Base-by-base conservation (phyloP, 2,888 invertebrate species). In the Agrochola macilenta region DNA sequence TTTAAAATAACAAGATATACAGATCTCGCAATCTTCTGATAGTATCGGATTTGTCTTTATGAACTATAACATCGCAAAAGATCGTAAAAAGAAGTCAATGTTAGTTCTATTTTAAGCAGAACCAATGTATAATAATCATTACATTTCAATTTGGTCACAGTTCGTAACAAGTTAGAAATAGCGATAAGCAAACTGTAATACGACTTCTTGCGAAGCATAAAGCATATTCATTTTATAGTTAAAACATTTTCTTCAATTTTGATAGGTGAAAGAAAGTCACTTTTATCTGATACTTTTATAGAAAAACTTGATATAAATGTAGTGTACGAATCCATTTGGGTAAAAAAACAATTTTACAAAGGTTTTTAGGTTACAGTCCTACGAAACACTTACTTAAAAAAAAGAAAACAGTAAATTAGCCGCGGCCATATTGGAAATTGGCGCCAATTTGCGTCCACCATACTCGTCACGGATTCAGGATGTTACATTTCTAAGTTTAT, bases 361-460 rank as follows among this genome's bases (percentile, higher is more conserved):
- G 11, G 2, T 7, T 49, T 30, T 49, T 43, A 46, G 2, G 30
- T 30, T 14, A 49, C 5, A 17, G 14, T 2, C 17, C 3, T n/a
- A 20, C 30, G 3, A 9, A 35, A 54, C n/a, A 43, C 17, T 43
- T 43, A 20, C 5, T 20, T 20, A 0, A 26, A 57, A 12, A 7
- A 39, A 70, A 58, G 20, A 60, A 49, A 39, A 23, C 7, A 26
- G 46, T 8, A 35, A 35, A n/a, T 11, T 17, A 74, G 30, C 5
- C 5, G 39, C 64, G 20, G 58, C 57, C 60, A 26, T 77, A 12
- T 57, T 61, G 35, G 43, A 69, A 68, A 46, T 68, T 74, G 69
- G 52, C 61, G 64, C 69, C 82, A 85, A 85, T 83, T 83, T 52
- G 9, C 74, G 52, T 20, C 26, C 26, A 17, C 86, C 78, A 74